Evolutionary conservation across 2,888 invertebrate species (phyloP).

Genomic region (Thecophora atra): DNA sequence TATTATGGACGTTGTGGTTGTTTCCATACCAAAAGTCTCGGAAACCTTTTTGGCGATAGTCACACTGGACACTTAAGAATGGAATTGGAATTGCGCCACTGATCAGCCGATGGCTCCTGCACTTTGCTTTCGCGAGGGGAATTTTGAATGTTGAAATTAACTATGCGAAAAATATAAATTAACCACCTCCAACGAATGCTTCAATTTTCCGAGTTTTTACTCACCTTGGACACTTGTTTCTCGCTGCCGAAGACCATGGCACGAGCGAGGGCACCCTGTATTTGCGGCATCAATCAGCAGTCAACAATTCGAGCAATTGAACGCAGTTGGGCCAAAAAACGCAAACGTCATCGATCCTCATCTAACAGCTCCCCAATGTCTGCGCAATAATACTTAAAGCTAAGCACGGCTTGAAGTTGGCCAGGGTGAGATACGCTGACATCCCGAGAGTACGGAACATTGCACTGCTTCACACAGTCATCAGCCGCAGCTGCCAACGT

Average conservation of each 20-base stretch:
- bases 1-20: background rate
- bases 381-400: slow-evolving; percentile 54
- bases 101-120: slow-evolving; percentile 47
- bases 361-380: slow-evolving; percentile 59
- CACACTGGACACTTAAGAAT: slow-evolving; percentile 59
- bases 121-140: slow-evolving; percentile 35
- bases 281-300: slow-evolving; percentile 55
- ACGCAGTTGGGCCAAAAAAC: background rate
- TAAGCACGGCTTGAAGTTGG: slow-evolving; percentile 58
- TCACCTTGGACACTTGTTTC: slow-evolving; percentile 58
- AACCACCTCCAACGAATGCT: no score
- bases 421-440: slow-evolving; percentile 58
- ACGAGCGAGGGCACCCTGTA: slow-evolving; percentile 61
- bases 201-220: background rate
- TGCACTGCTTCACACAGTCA: slow-evolving; percentile 59
- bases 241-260: slow-evolving; percentile 58
- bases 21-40: slow-evolving; percentile 54
- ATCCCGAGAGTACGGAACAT: slow-evolving; percentile 61
- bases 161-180: slow-evolving; percentile 44
- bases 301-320: slow-evolving; percentile 48
- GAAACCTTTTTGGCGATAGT: slow-evolving; percentile 58
- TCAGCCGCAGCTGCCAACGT: slow-evolving; percentile 57
- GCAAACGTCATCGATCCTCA: slow-evolving; percentile 48
- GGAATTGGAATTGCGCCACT: slow-evolving; percentile 61
- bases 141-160: slow-evolving; percentile 52